Base-by-base conservation (phyloP, 2,888 invertebrate species). In the Volucella inanis region DNA sequence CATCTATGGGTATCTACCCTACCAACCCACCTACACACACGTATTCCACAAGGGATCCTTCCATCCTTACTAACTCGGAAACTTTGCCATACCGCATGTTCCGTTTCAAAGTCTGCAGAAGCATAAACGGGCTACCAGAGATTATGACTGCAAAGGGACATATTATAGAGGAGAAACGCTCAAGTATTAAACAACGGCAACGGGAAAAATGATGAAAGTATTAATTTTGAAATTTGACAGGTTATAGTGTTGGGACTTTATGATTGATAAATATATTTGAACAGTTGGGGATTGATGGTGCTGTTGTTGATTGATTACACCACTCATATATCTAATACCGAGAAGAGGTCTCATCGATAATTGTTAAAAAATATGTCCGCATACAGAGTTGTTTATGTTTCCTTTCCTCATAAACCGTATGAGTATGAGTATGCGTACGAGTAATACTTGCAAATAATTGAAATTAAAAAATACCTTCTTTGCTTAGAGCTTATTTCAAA, bases 161-260 rank as follows among this genome's bases (percentile, higher is more conserved):
- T 54, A 61, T 71, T 52, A 45, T 22, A 15, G 59, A 61, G 41
- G 39, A 39, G 14, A 18, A n/a, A 50, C 38, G 65, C 47, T 49
- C 43, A 39, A 41, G 43, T 64, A 62, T 68, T 65, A 77, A 77
- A 77, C 77, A 85, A 81, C 70, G 68, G 31, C 6, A 31, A 31
- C 31, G 31, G 31, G 62, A 76, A 77, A 77, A 68, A 72, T 81
- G 76, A 81, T 77, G 72, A 81, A 85, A 76, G 81, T 68, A 81
- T 85, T 85, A 85, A 85, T 85, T 81, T 81, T 72, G 59, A 77
- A 71, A 81, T 85, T 81, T 85, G 85, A 85, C 85, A 72, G 76
- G 57, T 81, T 64, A 72, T 68, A 72, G 72, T 81, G 67, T 64
- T 77, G 47, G 64, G 47, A 68, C 47, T 38, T 81, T 76, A 72